These are phyloP conservation scores for Corythaixoides concolor DNA, from an alignment of 2,113 vertebrate species.

Conservation along the genomic window DNA sequence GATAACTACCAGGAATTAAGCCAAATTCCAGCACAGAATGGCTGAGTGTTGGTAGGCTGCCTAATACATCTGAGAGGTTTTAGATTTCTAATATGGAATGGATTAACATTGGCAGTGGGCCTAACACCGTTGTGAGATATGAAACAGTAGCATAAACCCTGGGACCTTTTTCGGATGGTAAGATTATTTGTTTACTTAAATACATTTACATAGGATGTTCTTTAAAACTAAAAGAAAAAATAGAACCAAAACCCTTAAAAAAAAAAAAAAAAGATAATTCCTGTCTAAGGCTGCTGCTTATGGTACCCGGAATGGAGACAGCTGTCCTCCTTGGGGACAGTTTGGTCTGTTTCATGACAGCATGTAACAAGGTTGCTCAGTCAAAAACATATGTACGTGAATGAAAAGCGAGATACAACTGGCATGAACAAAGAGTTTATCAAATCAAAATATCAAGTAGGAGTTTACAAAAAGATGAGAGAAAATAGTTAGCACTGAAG, in stretches of 20 bases:
- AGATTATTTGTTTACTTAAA: constrained; percentile 30
- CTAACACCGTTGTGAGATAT: constrained; percentile 47
- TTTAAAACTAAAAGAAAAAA: not conserved
- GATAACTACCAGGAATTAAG: constrained; percentile 12
- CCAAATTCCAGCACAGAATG: constrained; percentile 15
- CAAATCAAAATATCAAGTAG: not conserved
- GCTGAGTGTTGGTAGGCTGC: constrained; percentile 3
- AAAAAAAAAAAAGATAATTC: not conserved
- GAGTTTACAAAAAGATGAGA: not conserved
- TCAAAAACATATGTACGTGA: not conserved
- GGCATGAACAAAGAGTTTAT: not conserved
- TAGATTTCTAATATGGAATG: constrained; percentile 36
- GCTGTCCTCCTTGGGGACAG: not conserved
- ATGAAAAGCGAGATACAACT: not conserved
- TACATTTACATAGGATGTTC: not conserved
- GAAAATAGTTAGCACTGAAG: not conserved
- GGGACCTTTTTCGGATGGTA: not conserved
- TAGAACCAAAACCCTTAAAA: not conserved
- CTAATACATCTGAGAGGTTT: constrained; percentile 44
- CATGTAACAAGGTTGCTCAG: not conserved
- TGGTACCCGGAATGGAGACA: not conserved
- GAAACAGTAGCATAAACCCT: constrained; percentile 54
- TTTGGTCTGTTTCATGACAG: not conserved
- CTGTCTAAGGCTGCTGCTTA: not conserved
- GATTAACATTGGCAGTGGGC: constrained; percentile 50